Base-by-base conservation (phyloP, 1,140 invertebrate species). In the Bombus sylvicola region DNA sequence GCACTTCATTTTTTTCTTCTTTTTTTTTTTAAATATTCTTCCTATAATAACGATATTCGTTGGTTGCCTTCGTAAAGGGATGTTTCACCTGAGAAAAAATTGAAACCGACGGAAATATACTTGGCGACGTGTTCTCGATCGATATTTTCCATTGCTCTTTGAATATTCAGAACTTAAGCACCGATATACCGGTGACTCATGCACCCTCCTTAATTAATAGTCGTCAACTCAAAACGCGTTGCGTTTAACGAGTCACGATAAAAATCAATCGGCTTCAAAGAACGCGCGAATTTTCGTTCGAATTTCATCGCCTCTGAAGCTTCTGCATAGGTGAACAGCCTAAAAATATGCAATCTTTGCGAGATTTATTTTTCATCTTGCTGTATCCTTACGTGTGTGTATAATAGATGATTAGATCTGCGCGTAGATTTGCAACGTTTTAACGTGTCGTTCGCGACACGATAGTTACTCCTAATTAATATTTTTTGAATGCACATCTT, bases 21-120 rank as follows among this genome's bases (percentile, higher is more conserved):
- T 47, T 18, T 22, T 47, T 18, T 53, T 53, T 18, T 53, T 53
- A 0, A 53, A 53, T 22, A 53, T 53, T 53, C 47, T 53, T 53
- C 1, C 47, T 53, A 22, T 22, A 53, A 22, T 53, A 53, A 13
- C n/a, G 53, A 41, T 6, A 28, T 57, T 37, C 12, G 34, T 69
- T 59, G 18, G 28, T 25, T 10, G 18, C 31, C 37, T 62, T 53
- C 15, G 37, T n/a, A 43, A 0, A 22, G 1, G 28, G 22, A 62
- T 31, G 31, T 41, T 79, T 68, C 41, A 1, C 22, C 31, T 25
- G 37, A 41, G 34, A 37, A 31, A 25, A 71, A 47, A 37, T 75
- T 74, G 71, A 82, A 83, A 39, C 13, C 22, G 74, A 57, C 62
- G n/a, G n/a, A 34, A 78, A 78, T 53, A 83, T 34, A 62, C 37